A percentile compares a stretch with the other conserved stretches of the same genome.
These are phyloP conservation scores for Ceratotherium simum DNA, from an alignment of 2,113 vertebrate species.

Conservation along the genomic window DNA sequence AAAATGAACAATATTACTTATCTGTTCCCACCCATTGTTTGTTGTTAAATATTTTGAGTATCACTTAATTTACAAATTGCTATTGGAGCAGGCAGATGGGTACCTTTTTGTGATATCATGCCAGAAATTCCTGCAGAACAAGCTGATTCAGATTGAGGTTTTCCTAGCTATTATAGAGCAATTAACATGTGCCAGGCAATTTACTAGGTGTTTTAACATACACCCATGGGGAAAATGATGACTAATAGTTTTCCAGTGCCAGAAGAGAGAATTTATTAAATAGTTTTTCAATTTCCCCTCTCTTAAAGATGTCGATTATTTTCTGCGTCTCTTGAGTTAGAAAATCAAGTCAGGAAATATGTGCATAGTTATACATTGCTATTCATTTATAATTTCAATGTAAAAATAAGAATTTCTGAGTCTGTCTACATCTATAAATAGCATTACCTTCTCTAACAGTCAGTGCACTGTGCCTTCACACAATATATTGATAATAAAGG, in stretches of 20 bases:
- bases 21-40: background rate
- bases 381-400: background rate
- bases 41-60: background rate
- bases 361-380: background rate
- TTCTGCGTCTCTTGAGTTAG: background rate
- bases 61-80: background rate
- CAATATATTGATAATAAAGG: background rate
- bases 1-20: background rate
- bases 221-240: background rate
- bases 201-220: background rate
- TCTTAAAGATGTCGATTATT: background rate
- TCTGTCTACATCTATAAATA: background rate
- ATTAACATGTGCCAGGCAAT: background rate
- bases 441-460: background rate
- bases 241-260: background rate
- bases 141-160: background rate
- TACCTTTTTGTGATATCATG: background rate
- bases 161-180: background rate
- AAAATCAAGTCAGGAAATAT: background rate
- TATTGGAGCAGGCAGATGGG: background rate
- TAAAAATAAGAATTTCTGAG: background rate
- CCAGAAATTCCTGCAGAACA: background rate
- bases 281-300: background rate
- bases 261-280: background rate
- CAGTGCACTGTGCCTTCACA: background rate